Conservation (phyloP, 2,113 vertebrate species). For the Larimichthys polyactis region DNA sequence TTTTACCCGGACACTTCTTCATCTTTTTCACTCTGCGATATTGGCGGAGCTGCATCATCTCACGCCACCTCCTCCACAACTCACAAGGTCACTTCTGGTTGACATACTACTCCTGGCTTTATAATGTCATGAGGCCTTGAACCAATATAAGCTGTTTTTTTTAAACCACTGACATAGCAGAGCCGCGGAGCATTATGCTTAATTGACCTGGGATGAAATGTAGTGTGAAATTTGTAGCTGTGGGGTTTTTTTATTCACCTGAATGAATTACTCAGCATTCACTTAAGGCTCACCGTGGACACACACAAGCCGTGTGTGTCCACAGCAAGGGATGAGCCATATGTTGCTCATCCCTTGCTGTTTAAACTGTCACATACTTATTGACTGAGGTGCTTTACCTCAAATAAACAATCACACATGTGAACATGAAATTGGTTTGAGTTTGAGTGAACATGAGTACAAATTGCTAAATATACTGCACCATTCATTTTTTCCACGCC, state of each 20-base stretch:
- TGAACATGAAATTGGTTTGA: background rate
- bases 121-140: constrained; percentile 77
- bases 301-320: too few relatives aligned
- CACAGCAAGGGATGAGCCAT: too few relatives aligned
- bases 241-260: constrained; percentile 76
- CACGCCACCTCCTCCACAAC: constrained; percentile 54
- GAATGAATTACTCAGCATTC: constrained; percentile 81
- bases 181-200: constrained; percentile 79
- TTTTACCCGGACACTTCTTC: constrained; percentile 72
- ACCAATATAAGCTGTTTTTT: constrained; percentile 72
- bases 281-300: constrained; percentile 61
- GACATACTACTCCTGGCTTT: constrained; percentile 74
- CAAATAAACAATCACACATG: constrained; percentile 29
- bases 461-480: background rate
- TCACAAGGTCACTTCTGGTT: constrained; percentile 83
- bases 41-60: constrained; percentile 52
- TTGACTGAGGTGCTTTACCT: constrained; percentile 26
- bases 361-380: constrained; percentile 32
- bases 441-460: background rate
- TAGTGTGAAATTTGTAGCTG: constrained; percentile 83
- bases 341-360: constrained; percentile 58
- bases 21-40: constrained; percentile 59
- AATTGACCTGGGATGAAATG: constrained; percentile 84
- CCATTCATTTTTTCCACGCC: background rate
- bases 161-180: constrained; percentile 72